phyloP scores from a whole-genome alignment of 53 echinoderm and acorn worm genomes.

The Mesocentrotus franciscanus region DNA sequence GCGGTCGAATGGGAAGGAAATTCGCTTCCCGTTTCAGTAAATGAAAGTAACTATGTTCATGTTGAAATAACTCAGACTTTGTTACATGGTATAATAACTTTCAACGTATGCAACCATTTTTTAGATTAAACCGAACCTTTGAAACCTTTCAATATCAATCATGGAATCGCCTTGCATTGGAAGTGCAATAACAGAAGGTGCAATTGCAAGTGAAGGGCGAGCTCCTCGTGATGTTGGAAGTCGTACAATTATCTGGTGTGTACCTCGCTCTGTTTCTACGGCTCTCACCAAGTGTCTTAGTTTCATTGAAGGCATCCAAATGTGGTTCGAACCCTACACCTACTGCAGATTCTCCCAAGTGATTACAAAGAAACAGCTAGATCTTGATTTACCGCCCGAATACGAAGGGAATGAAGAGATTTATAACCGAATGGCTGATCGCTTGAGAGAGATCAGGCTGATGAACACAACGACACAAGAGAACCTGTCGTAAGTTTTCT shows the following conservation, averaged over 20 bases:
- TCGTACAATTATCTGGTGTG: constrained; percentile 6
- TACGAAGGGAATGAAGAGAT: constrained; percentile 18
- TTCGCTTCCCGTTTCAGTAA: too few relatives aligned
- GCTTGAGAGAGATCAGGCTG: background rate
- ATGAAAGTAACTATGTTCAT: too few relatives aligned
- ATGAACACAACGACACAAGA: background rate
- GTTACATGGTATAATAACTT: too few relatives aligned
- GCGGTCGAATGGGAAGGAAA: too few relatives aligned
- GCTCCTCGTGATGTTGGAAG: background rate
- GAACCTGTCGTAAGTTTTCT: constrained; percentile 5
- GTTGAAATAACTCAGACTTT: too few relatives aligned
- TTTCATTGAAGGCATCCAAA: background rate
- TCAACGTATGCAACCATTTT: background rate
- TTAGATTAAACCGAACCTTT: background rate
- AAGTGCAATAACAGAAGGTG: background rate
- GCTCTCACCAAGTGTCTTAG: constrained; percentile 37
- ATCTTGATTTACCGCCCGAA: background rate
- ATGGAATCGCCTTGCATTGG: background rate
- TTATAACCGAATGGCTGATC: background rate
- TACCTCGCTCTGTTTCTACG: constrained; percentile 11
- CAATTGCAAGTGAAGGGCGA: background rate
- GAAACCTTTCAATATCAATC: background rate
- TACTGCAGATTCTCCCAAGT: background rate
- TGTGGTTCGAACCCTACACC: constrained; percentile 8
- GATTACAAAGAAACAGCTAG: background rate